These are phyloP conservation scores for Aviceda subcristata DNA, from an alignment of 2,113 vertebrate genomes.

Conservation along the genomic window DNA sequence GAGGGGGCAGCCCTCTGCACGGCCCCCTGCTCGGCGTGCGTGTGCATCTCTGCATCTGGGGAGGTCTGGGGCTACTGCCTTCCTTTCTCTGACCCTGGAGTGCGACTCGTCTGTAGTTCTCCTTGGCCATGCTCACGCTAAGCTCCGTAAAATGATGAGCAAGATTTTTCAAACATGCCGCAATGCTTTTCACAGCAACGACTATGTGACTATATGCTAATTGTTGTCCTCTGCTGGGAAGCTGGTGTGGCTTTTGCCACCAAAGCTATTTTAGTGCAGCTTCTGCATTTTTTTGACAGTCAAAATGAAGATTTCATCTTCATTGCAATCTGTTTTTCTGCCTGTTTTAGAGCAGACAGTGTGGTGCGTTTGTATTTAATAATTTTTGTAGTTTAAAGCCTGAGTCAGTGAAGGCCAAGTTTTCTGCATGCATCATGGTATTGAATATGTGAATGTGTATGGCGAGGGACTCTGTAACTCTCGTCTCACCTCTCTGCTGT, in stretches of 20 bases:
- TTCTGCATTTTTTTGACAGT: slow-evolving; percentile 50
- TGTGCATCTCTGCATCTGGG: neutral
- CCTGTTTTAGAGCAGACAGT: neutral
- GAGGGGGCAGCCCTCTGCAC: neutral
- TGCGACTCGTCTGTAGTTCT: neutral
- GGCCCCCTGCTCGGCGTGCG: neutral
- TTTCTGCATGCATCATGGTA: neutral
- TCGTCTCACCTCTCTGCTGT: neutral
- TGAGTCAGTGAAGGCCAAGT: neutral
- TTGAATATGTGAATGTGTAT: neutral
- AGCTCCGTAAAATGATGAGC: neutral
- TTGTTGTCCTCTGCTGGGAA: slow-evolving; percentile 31
- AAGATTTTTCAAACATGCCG: neutral
- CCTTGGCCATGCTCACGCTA: slow-evolving; percentile 6
- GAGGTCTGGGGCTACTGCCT: neutral
- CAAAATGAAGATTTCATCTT: slow-evolving; percentile 46
- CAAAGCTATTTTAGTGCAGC: slow-evolving; percentile 47
- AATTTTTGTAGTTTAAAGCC: neutral
- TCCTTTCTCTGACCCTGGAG: neutral
- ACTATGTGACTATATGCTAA: slow-evolving; percentile 18
- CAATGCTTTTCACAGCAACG: neutral
- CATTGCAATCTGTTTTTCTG: slow-evolving; percentile 5
- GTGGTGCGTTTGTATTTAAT: neutral
- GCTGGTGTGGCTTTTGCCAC: slow-evolving; percentile 50
- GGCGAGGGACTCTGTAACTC: neutral